Base-by-base conservation (phyloP, 2,888 invertebrate genomes). In the Nephrocerus scutellatus region DNA sequence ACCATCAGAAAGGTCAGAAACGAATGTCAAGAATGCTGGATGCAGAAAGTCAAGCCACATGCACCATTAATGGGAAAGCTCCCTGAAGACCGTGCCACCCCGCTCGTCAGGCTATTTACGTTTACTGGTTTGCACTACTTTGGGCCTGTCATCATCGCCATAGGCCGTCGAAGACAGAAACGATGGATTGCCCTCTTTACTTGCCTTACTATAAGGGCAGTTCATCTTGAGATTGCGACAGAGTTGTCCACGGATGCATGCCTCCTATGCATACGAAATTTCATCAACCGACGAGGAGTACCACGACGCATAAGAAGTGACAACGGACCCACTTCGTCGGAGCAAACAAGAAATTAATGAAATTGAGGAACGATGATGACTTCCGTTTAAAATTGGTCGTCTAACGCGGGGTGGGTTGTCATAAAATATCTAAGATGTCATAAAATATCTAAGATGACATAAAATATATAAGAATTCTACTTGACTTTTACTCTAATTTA, bases 101-200 rank as follows among this genome's bases (percentile, higher is more conserved):
- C 44, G 8, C 38, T 10, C 14, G 40, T 41, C 15, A 21, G 40
- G 5, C 44, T 48, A 6, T 51, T 50, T 19, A 39, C 42, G 1
- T 45, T 43, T 28, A 47, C 43, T 7, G 50, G 48, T 2, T 9
- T 48, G 7, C 49, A 51, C 24, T 48, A 37, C 24, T 48, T 44
- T 12, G 47, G 48, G 3, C 47, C 48, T 1, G 7, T 43, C 10
- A 13, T 39, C 4, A 30, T 48, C 3, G 30, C 34, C 5, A 39
- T 43, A 19, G 16, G 39, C 2, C 19, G 45, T 3, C 32, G 24
- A 18, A 33, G 12, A 4, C 41, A 45, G 19, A 45, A 48, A 28
- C 13, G 41, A 3, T 51, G 51, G 43, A 24, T 44, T 8, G 42
- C 39, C 2, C 8, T 49, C 14, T 49, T 51, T 30, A 48, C 48